A percentile compares a stretch with the other conserved stretches of the same genome.
Conservation (phyloP, 2,888 invertebrate genomes). For the Deroplatys truncata region DNA sequence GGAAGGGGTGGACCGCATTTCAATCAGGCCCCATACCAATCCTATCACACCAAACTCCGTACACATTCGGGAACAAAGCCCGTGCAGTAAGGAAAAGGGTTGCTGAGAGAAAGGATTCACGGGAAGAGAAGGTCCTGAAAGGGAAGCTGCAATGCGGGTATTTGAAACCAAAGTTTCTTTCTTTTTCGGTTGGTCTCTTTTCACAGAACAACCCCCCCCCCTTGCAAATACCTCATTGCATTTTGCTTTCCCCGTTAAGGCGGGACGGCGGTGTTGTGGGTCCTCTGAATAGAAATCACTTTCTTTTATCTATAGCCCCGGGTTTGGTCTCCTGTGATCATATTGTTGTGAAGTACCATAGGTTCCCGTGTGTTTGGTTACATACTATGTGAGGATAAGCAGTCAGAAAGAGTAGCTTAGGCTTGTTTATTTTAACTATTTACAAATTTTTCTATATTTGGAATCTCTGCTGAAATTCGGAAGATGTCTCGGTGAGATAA, state of each 20-base stretch:
- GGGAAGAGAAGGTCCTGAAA: constrained; percentile 7
- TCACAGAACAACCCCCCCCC: neutral
- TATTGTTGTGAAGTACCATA: neutral
- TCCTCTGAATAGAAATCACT: constrained; percentile 18
- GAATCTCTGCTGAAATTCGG: too few species aligned
- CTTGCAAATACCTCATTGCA: neutral
- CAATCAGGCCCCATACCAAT: constrained; percentile 5
- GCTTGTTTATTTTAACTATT: too few species aligned
- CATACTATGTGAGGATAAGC: neutral
- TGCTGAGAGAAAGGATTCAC: constrained; percentile 13
- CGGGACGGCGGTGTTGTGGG: neutral
- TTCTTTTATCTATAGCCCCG: constrained; percentile 6
- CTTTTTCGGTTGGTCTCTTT: constrained; percentile 1
- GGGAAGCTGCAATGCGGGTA: neutral
- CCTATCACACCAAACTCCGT: neutral
- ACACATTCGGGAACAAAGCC: neutral
- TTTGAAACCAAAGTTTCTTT: constrained; percentile 11
- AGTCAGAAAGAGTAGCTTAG: too few species aligned
- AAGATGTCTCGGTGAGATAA: too few species aligned
- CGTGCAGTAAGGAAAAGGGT: neutral
- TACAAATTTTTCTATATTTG: too few species aligned
- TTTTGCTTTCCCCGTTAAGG: neutral
- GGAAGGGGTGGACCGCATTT: constrained; percentile 8
- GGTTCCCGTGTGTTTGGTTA: neutral
- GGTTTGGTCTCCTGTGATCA: neutral